Evolutionary conservation across 2,797 vertebrate species (phyloP).

Genomic region (Poecilia picta): DNA sequence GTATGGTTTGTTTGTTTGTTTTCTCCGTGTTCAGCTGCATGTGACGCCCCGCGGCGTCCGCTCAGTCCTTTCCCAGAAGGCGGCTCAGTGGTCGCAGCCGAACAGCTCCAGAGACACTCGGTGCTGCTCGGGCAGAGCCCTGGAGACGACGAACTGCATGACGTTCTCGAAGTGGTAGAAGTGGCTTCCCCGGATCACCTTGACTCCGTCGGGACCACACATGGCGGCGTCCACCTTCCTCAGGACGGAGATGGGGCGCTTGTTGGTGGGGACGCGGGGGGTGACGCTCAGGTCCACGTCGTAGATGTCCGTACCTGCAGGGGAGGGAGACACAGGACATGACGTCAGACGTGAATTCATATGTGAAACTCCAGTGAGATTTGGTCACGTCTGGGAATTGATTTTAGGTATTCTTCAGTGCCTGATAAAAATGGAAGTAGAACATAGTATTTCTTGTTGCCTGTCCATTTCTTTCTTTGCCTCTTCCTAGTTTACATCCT

Average conservation of each 20-base stretch:
- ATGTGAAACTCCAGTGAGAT: not conserved
- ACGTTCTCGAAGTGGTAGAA: constrained; percentile 56
- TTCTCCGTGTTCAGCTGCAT: constrained; percentile 11
- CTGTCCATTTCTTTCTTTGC: not conserved
- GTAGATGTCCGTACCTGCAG: constrained; percentile 56
- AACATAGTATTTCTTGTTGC: not conserved
- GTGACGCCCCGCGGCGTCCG: not conserved
- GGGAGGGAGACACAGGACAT: not conserved
- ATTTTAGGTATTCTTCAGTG: not conserved
- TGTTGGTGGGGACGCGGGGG: constrained; percentile 30
- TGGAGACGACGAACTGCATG: not conserved
- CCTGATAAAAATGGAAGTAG: not conserved
- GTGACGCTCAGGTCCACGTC: constrained; percentile 63
- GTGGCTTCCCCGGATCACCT: constrained; percentile 63
- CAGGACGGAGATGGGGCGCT: constrained; percentile 20
- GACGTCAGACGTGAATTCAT: not conserved
- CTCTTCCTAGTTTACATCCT: not conserved
- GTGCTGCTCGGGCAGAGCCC: constrained; percentile 36
- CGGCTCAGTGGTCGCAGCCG: constrained; percentile 72
- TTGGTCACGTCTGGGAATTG: not conserved
- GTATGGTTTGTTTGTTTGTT: not conserved
- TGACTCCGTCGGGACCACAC: constrained; percentile 62
- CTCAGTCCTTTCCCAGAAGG: constrained; percentile 8
- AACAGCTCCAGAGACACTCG: constrained; percentile 65
- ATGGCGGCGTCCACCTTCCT: constrained; percentile 63